A percentile compares a stretch with the other conserved stretches of the same genome.
phyloP scores from a whole-genome alignment of 2,888 invertebrate species.

The Metopia argyrocephala region DNA sequence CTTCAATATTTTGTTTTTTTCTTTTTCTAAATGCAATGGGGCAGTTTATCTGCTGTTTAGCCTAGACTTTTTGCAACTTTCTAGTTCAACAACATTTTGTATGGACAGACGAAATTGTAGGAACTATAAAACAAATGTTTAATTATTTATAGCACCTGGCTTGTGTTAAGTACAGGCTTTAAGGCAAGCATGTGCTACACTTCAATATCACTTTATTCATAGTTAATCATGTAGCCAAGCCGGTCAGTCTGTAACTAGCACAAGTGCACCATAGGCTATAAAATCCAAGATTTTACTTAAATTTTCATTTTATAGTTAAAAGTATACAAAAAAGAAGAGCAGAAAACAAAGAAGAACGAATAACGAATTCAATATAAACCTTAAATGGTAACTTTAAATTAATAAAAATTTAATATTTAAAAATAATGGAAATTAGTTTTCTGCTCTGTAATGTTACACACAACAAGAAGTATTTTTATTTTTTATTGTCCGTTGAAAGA shows the following conservation, averaged over 20 bases:
- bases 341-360: too few relatives aligned
- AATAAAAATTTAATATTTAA: too few relatives aligned
- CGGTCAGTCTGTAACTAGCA: neutral
- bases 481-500: too few relatives aligned
- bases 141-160: conserved; percentile 39
- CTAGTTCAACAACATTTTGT: neutral
- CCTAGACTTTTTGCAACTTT: neutral
- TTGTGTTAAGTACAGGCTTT: conserved; percentile 30
- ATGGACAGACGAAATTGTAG: conserved; percentile 9
- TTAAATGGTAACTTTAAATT: too few relatives aligned
- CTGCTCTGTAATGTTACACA: too few relatives aligned
- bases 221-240: neutral
- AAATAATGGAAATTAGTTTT: too few relatives aligned
- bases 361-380: too few relatives aligned
- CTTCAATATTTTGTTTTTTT: neutral
- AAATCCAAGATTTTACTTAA: conserved; percentile 6
- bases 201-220: conserved; percentile 31
- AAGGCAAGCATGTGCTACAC: conserved; percentile 50
- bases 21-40: too few relatives aligned
- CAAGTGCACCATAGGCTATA: neutral
- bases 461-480: too few relatives aligned
- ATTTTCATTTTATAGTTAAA: neutral
- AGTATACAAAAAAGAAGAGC: neutral
- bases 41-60: too few relatives aligned
- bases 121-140: conserved; percentile 27